These are phyloP conservation scores for Takifugu bimaculatus DNA, from an alignment of 2,113 vertebrate species.

Conservation along the genomic window DNA sequence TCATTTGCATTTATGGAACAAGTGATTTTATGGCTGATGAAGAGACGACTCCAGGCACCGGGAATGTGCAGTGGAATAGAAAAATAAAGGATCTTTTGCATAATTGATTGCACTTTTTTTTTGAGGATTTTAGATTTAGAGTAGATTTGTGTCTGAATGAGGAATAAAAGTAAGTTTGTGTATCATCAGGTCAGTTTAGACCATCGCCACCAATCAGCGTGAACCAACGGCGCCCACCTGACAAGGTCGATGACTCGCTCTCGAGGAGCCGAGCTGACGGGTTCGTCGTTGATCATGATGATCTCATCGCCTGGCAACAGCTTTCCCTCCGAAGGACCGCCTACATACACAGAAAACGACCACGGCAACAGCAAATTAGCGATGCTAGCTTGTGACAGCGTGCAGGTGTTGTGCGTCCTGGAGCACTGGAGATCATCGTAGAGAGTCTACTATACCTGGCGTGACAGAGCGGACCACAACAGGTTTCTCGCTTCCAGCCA, in stretches of 20 bases:
- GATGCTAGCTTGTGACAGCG: slow-evolving; percentile 2
- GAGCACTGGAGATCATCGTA: background rate
- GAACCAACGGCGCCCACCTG: slow-evolving; percentile 74
- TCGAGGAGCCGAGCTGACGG: slow-evolving; percentile 89
- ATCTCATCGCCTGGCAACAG: slow-evolving; percentile 95
- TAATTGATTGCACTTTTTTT: no score
- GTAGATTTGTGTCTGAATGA: no score
- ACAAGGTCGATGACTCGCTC: slow-evolving; percentile 98
- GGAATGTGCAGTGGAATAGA: no score
- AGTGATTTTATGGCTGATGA: no score
- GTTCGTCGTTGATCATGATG: slow-evolving; percentile 96
- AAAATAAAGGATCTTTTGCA: no score
- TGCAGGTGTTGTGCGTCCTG: background rate
- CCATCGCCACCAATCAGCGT: no score
- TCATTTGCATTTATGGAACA: no score
- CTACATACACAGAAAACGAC: slow-evolving; percentile 63
- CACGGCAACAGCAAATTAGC: slow-evolving; percentile 16
- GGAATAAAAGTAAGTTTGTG: no score
- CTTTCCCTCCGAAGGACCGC: slow-evolving; percentile 94
- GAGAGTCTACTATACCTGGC: slow-evolving; percentile 71
- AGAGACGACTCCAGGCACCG: no score
- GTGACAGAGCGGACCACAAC: slow-evolving; percentile 97
- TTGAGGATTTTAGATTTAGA: no score
- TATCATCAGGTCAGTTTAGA: no score
- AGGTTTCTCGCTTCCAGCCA: slow-evolving; percentile 96